phyloP scores from a whole-genome alignment of 2,113 vertebrate species.

The Larimichthys crocea region DNA sequence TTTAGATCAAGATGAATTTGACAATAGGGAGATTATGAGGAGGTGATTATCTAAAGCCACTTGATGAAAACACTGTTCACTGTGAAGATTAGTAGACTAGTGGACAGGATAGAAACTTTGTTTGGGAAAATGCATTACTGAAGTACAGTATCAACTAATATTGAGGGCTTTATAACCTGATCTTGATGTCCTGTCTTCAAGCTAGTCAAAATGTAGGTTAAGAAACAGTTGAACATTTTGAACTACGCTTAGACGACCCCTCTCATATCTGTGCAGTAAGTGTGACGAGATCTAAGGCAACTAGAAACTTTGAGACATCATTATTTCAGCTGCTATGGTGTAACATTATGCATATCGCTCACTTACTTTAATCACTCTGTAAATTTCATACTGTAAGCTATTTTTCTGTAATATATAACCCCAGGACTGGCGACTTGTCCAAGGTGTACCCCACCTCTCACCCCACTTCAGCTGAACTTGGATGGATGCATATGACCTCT shows the following conservation, averaged over 20 bases:
- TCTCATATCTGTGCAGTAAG: too few relatives aligned
- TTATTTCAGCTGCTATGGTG: not conserved
- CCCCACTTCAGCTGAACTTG: too few relatives aligned
- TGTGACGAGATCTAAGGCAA: too few relatives aligned
- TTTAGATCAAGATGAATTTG: not conserved
- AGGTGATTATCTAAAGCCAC: not conserved
- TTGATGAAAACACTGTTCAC: not conserved
- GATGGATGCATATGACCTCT: too few relatives aligned
- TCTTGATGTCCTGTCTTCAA: not conserved
- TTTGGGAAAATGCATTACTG: not conserved
- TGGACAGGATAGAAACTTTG: not conserved
- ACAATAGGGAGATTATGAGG: not conserved
- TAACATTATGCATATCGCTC: not conserved
- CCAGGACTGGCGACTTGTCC: too few relatives aligned
- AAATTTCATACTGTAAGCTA: too few relatives aligned
- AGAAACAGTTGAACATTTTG: not conserved
- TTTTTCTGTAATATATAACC: too few relatives aligned
- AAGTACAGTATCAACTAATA: not conserved
- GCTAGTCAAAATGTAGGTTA: not conserved
- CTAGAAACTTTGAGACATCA: not conserved
- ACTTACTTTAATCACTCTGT: not conserved
- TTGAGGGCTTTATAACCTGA: not conserved
- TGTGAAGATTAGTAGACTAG: not conserved
- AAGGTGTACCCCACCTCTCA: too few relatives aligned
- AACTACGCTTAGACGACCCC: too few relatives aligned